These are phyloP conservation scores for Coenonympha arcania DNA, from an alignment of 2,888 invertebrate genomes.

Conservation along the genomic window DNA sequence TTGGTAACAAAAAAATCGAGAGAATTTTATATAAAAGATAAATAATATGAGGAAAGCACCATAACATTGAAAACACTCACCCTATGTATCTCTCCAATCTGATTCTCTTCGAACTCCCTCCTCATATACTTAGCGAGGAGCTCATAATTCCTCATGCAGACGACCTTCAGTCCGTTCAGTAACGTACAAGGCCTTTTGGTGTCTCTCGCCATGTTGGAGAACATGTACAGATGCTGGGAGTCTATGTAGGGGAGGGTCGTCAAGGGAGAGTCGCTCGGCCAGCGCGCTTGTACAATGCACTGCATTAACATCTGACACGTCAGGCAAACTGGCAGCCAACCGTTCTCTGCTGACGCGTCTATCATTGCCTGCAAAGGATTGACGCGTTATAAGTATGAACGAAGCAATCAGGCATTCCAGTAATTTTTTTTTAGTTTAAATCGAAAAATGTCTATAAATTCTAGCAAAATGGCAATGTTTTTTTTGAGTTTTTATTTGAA, in stretches of 20 bases:
- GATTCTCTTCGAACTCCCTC: slow-evolving; percentile 77
- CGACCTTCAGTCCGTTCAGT: slow-evolving; percentile 76
- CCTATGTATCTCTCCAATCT: slow-evolving; percentile 79
- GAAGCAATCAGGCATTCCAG: too few relatives aligned
- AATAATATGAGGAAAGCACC: too few relatives aligned
- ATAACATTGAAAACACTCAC: too few relatives aligned
- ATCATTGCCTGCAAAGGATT: too few relatives aligned
- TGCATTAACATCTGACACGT: slow-evolving; percentile 87
- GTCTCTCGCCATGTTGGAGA: slow-evolving; percentile 66
- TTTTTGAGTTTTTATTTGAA: too few relatives aligned
- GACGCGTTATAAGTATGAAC: too few relatives aligned
- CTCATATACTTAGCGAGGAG: slow-evolving; percentile 75
- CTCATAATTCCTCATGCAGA: slow-evolving; percentile 74
- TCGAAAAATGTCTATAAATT: too few relatives aligned
- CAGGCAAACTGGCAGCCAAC: slow-evolving; percentile 89
- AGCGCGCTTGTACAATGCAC: slow-evolving; percentile 91
- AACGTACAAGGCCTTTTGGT: slow-evolving; percentile 51
- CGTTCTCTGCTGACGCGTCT: slow-evolving; percentile 91
- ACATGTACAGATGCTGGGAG: slow-evolving; percentile 75
- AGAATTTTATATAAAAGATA: too few relatives aligned
- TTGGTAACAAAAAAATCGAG: too few relatives aligned
- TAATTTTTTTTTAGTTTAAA: too few relatives aligned
- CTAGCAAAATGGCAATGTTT: too few relatives aligned
- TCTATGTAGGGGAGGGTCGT: slow-evolving; percentile 85
- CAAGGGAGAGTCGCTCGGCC: slow-evolving; percentile 84